A percentile compares a stretch with the other conserved stretches of the same genome.
phyloP scores from a whole-genome alignment of 2,888 invertebrate species.

The Antheraea yamamai region DNA sequence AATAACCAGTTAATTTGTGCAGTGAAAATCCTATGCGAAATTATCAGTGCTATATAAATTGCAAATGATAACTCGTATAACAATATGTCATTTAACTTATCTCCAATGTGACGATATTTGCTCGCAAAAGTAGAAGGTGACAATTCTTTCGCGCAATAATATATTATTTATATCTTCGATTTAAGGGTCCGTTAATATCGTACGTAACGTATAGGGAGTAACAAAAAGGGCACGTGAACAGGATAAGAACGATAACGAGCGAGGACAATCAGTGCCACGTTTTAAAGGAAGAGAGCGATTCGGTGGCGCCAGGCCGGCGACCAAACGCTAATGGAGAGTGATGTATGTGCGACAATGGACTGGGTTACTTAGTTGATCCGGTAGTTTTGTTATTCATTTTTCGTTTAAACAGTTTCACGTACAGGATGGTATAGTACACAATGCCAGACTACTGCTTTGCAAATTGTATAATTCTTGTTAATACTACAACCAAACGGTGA shows the following conservation, averaged over 20 bases:
- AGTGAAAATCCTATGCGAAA: too few species aligned
- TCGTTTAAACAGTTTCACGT: background rate
- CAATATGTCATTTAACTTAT: background rate
- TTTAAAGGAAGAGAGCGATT: constrained; percentile 61
- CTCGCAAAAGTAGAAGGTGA: background rate
- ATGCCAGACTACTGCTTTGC: background rate
- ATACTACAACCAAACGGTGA: background rate
- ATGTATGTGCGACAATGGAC: constrained; percentile 19
- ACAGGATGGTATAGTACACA: background rate
- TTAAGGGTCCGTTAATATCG: background rate
- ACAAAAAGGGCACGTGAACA: constrained; percentile 36
- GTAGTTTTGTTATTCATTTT: constrained; percentile 10
- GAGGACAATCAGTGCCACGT: constrained; percentile 71
- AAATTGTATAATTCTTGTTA: background rate
- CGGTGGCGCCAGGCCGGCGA: constrained; percentile 56
- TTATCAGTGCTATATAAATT: too few species aligned
- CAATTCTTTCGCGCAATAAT: background rate
- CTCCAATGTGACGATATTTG: background rate
- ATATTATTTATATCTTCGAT: background rate
- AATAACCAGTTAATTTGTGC: too few species aligned
- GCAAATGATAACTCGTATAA: too few species aligned
- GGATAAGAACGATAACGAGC: constrained; percentile 63
- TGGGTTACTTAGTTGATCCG: constrained; percentile 13
- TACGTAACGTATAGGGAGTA: background rate
- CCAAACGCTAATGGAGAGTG: constrained; percentile 13